Percentiles rank a stretch among this genome's conserved stretches.
Conservation (phyloP, 2,113 vertebrate genomes). For the Anarhynchus alexandrinus region DNA sequence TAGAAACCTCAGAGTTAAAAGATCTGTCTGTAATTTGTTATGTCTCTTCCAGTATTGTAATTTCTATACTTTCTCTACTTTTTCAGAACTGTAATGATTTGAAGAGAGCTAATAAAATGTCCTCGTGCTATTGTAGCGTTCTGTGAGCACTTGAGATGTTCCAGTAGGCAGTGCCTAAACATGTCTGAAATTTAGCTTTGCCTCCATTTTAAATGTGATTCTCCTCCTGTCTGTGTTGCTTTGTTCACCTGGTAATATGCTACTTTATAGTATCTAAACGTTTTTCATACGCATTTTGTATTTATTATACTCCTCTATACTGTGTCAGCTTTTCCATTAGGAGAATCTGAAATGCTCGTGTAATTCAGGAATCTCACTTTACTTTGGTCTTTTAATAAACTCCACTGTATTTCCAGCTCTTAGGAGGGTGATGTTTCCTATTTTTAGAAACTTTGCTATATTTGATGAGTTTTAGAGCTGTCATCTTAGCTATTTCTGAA, state of each 20-base stretch:
- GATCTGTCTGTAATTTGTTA: neutral
- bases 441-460: neutral
- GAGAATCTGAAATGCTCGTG: neutral
- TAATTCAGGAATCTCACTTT: neutral
- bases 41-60: neutral
- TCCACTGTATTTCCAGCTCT: neutral
- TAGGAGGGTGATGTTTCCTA: neutral
- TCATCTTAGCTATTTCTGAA: neutral
- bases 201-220: neutral
- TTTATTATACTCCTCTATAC: neutral
- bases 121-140: neutral
- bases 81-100: neutral
- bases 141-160: neutral
- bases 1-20: neutral
- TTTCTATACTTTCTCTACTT: neutral
- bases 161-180: neutral
- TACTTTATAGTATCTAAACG: neutral
- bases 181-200: neutral
- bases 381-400: neutral
- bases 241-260: neutral
- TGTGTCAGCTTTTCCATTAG: neutral
- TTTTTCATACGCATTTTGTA: rapidly evolving
- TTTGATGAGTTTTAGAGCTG: neutral
- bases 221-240: neutral
- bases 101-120: neutral